Evolutionary conservation across 2,888 invertebrate genomes (phyloP).

Genomic region (Phymatocera aterrima): DNA sequence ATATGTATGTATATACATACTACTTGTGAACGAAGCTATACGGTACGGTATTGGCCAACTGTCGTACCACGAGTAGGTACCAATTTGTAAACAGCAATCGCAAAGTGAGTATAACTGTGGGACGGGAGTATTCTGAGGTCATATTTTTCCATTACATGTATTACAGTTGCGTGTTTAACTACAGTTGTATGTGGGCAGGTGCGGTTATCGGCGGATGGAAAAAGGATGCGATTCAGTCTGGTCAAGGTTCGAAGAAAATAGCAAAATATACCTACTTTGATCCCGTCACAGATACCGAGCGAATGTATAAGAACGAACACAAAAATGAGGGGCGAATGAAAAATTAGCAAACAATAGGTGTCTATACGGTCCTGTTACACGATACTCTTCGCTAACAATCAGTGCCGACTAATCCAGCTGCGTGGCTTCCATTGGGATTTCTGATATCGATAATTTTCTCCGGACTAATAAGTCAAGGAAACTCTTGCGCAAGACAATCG

Average conservation of each 20-base stretch:
- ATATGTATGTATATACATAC: not conserved
- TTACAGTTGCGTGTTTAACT: not conserved
- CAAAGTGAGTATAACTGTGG: too few relatives aligned
- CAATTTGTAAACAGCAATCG: not conserved
- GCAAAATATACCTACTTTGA: not conserved
- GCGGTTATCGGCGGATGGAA: not conserved
- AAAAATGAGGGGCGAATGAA: not conserved
- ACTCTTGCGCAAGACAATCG: not conserved
- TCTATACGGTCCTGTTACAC: not conserved
- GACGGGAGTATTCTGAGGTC: not conserved
- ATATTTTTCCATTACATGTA: not conserved
- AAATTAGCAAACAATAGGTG: constrained; percentile 20
- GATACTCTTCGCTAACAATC: too few relatives aligned
- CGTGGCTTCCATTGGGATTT: too few relatives aligned
- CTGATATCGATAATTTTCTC: constrained; percentile 16
- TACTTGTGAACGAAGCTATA: not conserved
- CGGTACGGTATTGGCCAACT: constrained; percentile 24
- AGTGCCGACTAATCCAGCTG: not conserved
- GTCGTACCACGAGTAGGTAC: not conserved
- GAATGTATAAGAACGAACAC: not conserved
- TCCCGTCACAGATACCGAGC: not conserved
- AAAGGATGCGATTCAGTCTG: constrained; percentile 24
- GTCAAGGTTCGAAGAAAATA: constrained; percentile 30
- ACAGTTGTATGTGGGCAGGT: too few relatives aligned
- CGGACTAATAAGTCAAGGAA: too few relatives aligned